A percentile compares a stretch with the other conserved stretches of the same genome.
These are phyloP conservation scores for Sebastes itinus DNA, from an alignment of 2,797 vertebrate species.

Conservation along the genomic window DNA sequence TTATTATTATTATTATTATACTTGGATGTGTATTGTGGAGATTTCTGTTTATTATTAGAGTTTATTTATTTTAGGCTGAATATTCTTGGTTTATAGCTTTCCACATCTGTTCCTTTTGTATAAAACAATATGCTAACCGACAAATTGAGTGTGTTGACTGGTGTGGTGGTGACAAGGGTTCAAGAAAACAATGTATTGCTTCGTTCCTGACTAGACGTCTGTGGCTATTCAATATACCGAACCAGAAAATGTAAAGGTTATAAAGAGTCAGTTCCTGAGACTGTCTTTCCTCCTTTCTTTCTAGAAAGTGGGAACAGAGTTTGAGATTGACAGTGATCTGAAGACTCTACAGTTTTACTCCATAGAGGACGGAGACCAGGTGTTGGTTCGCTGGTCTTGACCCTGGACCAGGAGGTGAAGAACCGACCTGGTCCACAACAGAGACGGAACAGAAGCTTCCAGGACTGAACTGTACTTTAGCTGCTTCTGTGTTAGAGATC, in stretches of 20 bases:
- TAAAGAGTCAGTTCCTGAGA: not conserved
- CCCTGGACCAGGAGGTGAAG: not conserved
- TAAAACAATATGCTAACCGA: not conserved
- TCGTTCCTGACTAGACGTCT: not conserved
- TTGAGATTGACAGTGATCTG: constrained; percentile 89
- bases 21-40: not conserved
- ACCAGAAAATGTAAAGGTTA: not conserved
- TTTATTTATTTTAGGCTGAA: not conserved
- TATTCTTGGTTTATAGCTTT: not conserved
- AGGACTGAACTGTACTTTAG: not conserved
- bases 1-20: not conserved
- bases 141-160: not conserved
- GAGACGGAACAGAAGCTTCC: not conserved
- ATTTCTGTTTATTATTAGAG: not conserved
- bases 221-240: not conserved
- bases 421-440: not conserved
- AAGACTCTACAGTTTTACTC: constrained; percentile 92
- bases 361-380: constrained; percentile 89
- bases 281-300: not conserved
- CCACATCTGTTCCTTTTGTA: not conserved
- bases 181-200: not conserved
- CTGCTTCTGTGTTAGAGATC: not conserved
- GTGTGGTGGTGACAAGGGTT: not conserved
- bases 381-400: constrained; percentile 91
- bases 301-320: constrained; percentile 89